A percentile compares a stretch with the other conserved stretches of the same genome.
Conservation (phyloP, 2,113 vertebrate species). For the Chroicocephalus ridibundus region DNA sequence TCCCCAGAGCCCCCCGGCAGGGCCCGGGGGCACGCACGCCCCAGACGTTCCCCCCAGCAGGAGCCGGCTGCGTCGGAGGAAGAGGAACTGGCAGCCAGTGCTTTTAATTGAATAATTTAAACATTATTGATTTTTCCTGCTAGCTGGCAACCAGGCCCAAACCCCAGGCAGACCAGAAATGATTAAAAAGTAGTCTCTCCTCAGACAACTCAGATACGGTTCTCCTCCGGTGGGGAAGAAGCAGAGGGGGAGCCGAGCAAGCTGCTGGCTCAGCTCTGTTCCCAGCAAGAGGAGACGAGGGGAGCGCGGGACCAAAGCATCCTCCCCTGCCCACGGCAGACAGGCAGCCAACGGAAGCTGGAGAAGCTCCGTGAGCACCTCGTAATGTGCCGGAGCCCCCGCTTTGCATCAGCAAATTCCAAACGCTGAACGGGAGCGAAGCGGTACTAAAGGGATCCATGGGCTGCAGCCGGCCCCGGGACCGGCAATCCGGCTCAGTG, state of each 20-base stretch:
- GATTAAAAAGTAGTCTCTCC: constrained; percentile 27
- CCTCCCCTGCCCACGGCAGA: background rate
- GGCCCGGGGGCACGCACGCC: fast-evolving
- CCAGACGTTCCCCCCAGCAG: background rate
- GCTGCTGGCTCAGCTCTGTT: constrained; percentile 23
- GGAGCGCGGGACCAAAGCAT: background rate
- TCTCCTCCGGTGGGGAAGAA: background rate
- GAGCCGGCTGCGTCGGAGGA: background rate
- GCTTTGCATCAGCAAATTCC: fast-evolving
- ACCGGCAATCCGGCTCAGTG: background rate
- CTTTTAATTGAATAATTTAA: constrained; percentile 53
- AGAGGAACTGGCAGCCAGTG: background rate
- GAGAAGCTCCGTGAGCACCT: background rate
- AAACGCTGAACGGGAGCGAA: fast-evolving
- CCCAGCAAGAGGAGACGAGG: background rate
- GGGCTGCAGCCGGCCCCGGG: background rate
- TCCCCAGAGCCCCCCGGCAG: background rate
- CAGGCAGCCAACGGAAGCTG: too few species aligned
- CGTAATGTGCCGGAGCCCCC: fast-evolving
- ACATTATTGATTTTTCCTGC: constrained; percentile 41
- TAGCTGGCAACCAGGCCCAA: constrained; percentile 19
- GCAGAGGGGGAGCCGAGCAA: background rate
- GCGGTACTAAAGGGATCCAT: fast-evolving
- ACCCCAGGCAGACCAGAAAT: constrained; percentile 19
- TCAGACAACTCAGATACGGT: background rate